phyloP scores from a whole-genome alignment of 2,888 invertebrate genomes.

The Lysandra coridon region DNA sequence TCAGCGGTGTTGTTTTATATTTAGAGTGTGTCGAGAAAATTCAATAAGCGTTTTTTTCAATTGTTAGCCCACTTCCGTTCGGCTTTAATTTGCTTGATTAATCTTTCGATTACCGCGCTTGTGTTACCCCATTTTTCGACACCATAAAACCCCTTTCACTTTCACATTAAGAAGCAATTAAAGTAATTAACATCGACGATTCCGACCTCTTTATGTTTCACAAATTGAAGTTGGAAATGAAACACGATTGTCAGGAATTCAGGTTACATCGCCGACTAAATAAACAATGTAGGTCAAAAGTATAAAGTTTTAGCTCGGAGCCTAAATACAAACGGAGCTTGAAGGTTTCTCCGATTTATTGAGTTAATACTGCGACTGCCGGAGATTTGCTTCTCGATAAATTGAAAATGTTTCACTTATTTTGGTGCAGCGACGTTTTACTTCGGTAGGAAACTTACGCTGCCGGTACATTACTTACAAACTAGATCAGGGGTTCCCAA shows the following conservation, averaged over 20 bases:
- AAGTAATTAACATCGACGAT: constrained; percentile 2
- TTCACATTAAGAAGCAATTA: constrained; percentile 5
- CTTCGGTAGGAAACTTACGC: neutral
- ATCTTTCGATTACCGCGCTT: neutral
- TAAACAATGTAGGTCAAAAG: constrained; percentile 23
- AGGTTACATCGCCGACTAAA: neutral
- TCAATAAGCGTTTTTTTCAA: neutral
- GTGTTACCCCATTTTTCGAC: constrained; percentile 14
- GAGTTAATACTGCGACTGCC: constrained; percentile 20
- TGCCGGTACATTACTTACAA: neutral
- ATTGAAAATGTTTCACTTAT: constrained; percentile 19
- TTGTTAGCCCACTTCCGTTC: neutral
- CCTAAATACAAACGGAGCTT: neutral
- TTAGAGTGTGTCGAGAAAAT: neutral
- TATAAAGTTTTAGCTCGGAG: constrained; percentile 14
- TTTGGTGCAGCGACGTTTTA: neutral
- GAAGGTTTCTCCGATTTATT: constrained; percentile 6
- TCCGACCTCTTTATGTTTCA: constrained; percentile 12
- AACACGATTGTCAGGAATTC: constrained; percentile 8
- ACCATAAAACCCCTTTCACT: constrained; percentile 7
- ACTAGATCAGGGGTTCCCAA: too few species aligned
- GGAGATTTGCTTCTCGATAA: constrained; percentile 4
- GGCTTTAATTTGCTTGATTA: constrained; percentile 1
- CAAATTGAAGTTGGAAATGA: constrained; percentile 26
- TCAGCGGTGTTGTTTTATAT: neutral